Conservation (phyloP, 2,888 invertebrate genomes). For the Agrotis clavis region DNA sequence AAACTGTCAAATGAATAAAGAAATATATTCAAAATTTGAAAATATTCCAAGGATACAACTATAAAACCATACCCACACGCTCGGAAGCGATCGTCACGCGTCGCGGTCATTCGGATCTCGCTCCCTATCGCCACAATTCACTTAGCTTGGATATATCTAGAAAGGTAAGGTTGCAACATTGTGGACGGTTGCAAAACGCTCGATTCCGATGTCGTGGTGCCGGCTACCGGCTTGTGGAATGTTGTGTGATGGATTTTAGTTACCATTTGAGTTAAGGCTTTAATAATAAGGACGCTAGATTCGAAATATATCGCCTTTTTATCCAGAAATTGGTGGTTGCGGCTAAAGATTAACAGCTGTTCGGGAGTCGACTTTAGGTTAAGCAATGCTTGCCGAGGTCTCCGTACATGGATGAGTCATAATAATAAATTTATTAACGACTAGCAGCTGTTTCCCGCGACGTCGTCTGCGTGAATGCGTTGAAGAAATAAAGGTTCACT, state of each 20-base stretch:
- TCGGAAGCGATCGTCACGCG: constrained; percentile 60
- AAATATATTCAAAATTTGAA: constrained; percentile 19
- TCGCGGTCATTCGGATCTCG: constrained; percentile 63
- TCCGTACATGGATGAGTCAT: background rate
- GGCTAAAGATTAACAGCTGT: background rate
- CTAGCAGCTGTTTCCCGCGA: too few relatives aligned
- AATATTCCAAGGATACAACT: constrained; percentile 38
- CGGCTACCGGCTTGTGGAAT: constrained; percentile 48
- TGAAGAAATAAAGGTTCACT: too few relatives aligned
- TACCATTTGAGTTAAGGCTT: background rate
- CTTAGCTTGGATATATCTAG: constrained; percentile 60
- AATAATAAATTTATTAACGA: background rate
- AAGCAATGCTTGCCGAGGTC: background rate
- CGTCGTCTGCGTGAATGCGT: too few relatives aligned
- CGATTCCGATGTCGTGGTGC: constrained; percentile 55
- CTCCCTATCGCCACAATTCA: constrained; percentile 52
- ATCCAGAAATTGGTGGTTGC: background rate
- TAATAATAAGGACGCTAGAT: background rate
- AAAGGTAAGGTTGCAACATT: constrained; percentile 55
- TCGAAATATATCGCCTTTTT: background rate
- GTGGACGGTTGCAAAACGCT: constrained; percentile 46
- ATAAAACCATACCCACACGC: constrained; percentile 22
- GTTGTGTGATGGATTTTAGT: constrained; percentile 24
- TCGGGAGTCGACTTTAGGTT: background rate
- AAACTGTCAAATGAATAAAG: background rate